Conservation (phyloP, 1,140 invertebrate genomes). For the Drosophila sp. region DNA sequence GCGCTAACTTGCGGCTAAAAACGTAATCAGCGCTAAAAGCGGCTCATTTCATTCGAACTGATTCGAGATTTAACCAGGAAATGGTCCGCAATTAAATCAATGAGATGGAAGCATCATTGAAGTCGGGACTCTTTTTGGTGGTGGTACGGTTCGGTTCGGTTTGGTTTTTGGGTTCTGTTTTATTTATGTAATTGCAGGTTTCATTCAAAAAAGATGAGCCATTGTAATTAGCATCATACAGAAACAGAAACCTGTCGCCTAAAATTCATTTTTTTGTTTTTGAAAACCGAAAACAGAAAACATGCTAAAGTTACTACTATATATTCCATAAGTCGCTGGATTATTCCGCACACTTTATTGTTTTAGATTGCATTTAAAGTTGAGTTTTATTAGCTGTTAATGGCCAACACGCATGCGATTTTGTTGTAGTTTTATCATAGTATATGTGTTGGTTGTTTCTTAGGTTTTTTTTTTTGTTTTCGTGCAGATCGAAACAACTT, state of each 20-base stretch:
- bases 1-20: constrained; percentile 69
- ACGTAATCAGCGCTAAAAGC: constrained; percentile 71
- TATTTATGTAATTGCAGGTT: constrained; percentile 65
- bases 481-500: constrained; percentile 6
- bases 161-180: constrained; percentile 37
- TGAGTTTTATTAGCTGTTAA: constrained; percentile 74
- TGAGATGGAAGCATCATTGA: constrained; percentile 41
- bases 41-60: constrained; percentile 71
- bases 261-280: background rate
- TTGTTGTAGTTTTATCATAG: constrained; percentile 10
- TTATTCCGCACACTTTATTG: constrained; percentile 57
- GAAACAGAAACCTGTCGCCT: constrained; percentile 19
- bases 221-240: constrained; percentile 64
- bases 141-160: background rate
- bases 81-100: constrained; percentile 82
- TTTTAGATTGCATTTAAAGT: constrained; percentile 72
- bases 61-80: constrained; percentile 75
- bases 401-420: constrained; percentile 71
- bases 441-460: background rate
- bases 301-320: constrained; percentile 46
- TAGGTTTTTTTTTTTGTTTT: background rate
- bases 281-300: constrained; percentile 4
- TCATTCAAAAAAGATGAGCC: constrained; percentile 52
- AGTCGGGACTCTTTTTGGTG: constrained; percentile 35
- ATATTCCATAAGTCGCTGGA: constrained; percentile 22